Conservation (phyloP, 1,140 invertebrate genomes). For the Carcinoscorpius rotundicauda region DNA sequence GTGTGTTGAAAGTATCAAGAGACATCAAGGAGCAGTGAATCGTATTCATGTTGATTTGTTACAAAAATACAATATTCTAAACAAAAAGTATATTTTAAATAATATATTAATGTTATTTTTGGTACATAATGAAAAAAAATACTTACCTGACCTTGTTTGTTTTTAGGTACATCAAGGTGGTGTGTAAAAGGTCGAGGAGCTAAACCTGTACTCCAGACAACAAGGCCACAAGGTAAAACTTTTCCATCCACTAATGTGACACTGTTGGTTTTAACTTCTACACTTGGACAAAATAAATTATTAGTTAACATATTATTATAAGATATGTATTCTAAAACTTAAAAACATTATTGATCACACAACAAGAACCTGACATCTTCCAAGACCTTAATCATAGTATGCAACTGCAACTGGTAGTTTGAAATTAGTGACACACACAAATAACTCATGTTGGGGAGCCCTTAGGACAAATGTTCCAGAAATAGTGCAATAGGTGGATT, state of each 20-base stretch:
- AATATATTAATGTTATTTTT: too few relatives aligned
- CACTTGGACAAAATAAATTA: neutral
- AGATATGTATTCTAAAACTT: neutral
- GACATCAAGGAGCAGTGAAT: too few relatives aligned
- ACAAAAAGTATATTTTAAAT: too few relatives aligned
- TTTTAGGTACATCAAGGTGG: slow-evolving; percentile 28
- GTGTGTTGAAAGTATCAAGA: too few relatives aligned
- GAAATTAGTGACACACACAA: too few relatives aligned
- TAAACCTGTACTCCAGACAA: slow-evolving; percentile 37
- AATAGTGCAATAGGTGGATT: too few relatives aligned
- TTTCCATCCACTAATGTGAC: slow-evolving; percentile 30
- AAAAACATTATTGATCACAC: neutral
- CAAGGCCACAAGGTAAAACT: slow-evolving; percentile 34
- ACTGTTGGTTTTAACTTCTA: slow-evolving; percentile 30
- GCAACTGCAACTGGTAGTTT: too few relatives aligned
- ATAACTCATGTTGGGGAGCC: too few relatives aligned
- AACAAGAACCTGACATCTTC: neutral
- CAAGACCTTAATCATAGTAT: too few relatives aligned
- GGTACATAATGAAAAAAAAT: slow-evolving; percentile 3
- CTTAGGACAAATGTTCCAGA: too few relatives aligned
- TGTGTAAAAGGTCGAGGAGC: slow-evolving; percentile 30
- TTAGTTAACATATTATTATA: neutral
- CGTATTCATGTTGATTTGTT: too few relatives aligned
- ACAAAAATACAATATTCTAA: too few relatives aligned
- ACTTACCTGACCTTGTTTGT: slow-evolving; percentile 29